A percentile compares a stretch with the other conserved stretches of the same genome.
Evolutionary conservation across 2,888 invertebrate genomes (phyloP).

Genomic region (Yponomeuta sedellus): DNA sequence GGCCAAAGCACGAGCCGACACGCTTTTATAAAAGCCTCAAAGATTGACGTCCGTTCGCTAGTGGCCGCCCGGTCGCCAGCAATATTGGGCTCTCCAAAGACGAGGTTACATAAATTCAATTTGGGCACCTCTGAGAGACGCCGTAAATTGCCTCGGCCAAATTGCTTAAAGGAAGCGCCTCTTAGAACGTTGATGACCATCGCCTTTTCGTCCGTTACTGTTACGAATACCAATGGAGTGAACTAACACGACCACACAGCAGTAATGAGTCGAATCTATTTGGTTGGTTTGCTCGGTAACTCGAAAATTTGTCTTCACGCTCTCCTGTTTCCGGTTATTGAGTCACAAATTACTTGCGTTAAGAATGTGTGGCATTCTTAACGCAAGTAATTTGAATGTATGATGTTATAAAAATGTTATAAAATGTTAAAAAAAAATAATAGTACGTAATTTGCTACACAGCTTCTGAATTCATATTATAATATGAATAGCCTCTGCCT

Average conservation of each 20-base stretch:
- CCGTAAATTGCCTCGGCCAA: conserved; percentile 56
- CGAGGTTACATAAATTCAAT: conserved; percentile 67
- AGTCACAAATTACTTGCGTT: too few relatives aligned
- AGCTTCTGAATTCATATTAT: too few relatives aligned
- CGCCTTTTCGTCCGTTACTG: conserved; percentile 4
- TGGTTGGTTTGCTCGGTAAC: too few relatives aligned
- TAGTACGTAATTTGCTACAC: too few relatives aligned
- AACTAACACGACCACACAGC: background rate
- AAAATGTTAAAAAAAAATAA: too few relatives aligned
- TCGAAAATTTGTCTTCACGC: too few relatives aligned
- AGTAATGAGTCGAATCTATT: background rate
- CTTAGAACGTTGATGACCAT: conserved; percentile 30
- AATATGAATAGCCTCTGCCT: too few relatives aligned
- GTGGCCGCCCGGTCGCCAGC: conserved; percentile 28
- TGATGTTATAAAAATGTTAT: too few relatives aligned
- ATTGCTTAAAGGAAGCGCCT: conserved; percentile 45
- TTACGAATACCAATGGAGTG: background rate
- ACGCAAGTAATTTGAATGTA: too few relatives aligned
- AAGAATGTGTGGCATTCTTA: too few relatives aligned
- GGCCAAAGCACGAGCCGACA: background rate
- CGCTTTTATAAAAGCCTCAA: conserved; percentile 10
- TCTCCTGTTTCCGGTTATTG: too few relatives aligned
- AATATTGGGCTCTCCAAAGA: conserved; percentile 41
- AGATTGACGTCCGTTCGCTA: conserved; percentile 29
- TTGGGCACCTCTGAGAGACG: conserved; percentile 55